These are phyloP conservation scores for Eleutherodactylus coqui DNA, from an alignment of 2,797 vertebrate genomes.

Conservation along the genomic window DNA sequence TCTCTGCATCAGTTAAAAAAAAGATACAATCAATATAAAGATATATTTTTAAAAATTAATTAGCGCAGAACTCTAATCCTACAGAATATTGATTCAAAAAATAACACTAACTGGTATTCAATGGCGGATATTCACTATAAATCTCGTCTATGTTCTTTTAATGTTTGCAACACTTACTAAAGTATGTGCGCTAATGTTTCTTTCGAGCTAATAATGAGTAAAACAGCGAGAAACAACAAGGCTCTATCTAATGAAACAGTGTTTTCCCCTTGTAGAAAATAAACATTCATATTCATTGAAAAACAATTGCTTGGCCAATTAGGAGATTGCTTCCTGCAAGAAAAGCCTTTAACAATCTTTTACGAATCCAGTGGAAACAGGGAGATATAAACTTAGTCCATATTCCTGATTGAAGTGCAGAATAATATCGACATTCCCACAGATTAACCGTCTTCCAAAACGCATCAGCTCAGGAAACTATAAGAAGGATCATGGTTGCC, in stretches of 20 bases:
- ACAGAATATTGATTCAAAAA: no score
- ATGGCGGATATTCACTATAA: no score
- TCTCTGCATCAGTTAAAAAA: no score
- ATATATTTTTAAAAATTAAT: no score
- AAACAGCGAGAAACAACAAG: not conserved
- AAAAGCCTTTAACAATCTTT: not conserved
- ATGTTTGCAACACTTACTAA: not conserved
- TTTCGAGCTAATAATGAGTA: not conserved
- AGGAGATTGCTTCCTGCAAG: not conserved
- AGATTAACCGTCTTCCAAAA: conserved; percentile 50
- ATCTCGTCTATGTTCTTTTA: not conserved
- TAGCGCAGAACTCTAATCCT: no score
- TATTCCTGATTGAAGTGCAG: conserved; percentile 13
- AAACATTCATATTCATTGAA: not conserved
- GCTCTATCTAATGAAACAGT: not conserved
- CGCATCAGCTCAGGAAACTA: conserved; percentile 57
- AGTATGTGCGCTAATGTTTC: not conserved
- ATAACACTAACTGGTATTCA: no score
- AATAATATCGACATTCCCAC: conserved; percentile 43
- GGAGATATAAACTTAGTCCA: not conserved
- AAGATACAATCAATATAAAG: no score
- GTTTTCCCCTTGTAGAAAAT: not conserved
- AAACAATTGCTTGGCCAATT: not conserved
- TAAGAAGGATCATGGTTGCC: conserved; percentile 66
- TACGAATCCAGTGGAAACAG: not conserved